Evolutionary conservation across 2,113 vertebrate genomes (phyloP), one percentile per base, ranked within the genome.

Genomic region (Genyomyrus donnyi): DNA sequence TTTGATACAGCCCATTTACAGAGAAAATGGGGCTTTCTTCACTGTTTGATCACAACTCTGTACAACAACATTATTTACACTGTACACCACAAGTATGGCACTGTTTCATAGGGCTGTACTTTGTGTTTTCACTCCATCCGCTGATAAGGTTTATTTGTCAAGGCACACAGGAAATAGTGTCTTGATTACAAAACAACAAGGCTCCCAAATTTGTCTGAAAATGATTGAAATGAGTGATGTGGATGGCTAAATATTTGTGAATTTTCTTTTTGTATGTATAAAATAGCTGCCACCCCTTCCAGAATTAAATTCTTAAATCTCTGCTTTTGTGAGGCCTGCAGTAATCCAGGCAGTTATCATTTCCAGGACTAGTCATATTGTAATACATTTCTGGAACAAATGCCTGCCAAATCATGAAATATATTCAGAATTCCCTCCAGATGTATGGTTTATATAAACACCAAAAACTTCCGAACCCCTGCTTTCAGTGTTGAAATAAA

Each of bases 1-100:
- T 91, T 89, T 92, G 93, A 93, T 92, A 94, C 94, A 95, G 93
- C 91, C 93, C 95, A 96, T 95, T 95, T 94, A 86, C 91, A 93
- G 90, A 83, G 93, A 95, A 94, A 94, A 94, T 94, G 87, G 89
- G 91, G 87, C 89, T 84, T 83, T 88, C 21, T 87, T 35, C 27
- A 45, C 39, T 74, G 88, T 92, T 92, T 94, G 93, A 95, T 95
- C 93, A 93, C 88, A 87, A 88, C 31, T 84, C 50, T 86, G 58
- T 66, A 87, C 21, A 88, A 89, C 89, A 31, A 89, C 27, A 19
- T 88, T 93, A 91, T 94, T 93, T 94, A 94, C 92, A 93, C 80
- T 15, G 91, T 85, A 74, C 70, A 50, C 91, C 91, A 89, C 92
- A 89, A 92, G 48, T 87, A 91, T 89, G 90, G 45, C 62, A 45